Conservation (phyloP, 2,113 vertebrate species). For the Boleophthalmus pectinirostris region DNA sequence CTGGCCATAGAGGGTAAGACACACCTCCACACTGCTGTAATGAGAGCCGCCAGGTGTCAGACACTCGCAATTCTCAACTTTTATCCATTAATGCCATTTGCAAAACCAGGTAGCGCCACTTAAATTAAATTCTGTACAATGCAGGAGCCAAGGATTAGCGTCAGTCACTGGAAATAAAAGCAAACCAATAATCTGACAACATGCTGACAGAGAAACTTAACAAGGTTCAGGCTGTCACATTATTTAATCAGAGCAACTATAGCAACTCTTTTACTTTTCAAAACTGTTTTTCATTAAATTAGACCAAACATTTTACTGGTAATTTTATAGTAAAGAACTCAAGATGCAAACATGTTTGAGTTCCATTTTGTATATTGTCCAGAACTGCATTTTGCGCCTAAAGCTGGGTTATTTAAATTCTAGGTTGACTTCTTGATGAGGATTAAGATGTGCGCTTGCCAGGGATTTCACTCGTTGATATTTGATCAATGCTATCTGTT, state of each 20-base stretch:
- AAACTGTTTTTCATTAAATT: neutral
- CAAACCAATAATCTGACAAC: neutral
- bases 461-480: conserved; percentile 62
- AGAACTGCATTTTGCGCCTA: conserved; percentile 31
- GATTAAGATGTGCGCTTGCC: conserved; percentile 63
- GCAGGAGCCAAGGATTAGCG: neutral
- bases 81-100: neutral
- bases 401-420: conserved; percentile 64
- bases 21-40: conserved; percentile 7
- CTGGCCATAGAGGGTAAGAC: conserved; percentile 97
- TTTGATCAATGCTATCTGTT: conserved; percentile 75
- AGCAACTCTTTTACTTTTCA: neutral
- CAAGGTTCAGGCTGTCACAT: conserved; percentile 10
- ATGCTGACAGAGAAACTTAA: conserved; percentile 9
- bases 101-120: neutral
- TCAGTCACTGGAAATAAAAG: neutral
- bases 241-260: neutral
- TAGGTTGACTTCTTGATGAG: conserved; percentile 52
- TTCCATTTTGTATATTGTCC: conserved; percentile 12
- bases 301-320: neutral
- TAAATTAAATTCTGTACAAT: neutral
- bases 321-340: neutral
- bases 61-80: neutral
- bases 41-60: conserved; percentile 5
- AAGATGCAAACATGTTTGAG: neutral